Base-by-base conservation (phyloP, 2,888 invertebrate genomes). In the Dioctria linearis region DNA sequence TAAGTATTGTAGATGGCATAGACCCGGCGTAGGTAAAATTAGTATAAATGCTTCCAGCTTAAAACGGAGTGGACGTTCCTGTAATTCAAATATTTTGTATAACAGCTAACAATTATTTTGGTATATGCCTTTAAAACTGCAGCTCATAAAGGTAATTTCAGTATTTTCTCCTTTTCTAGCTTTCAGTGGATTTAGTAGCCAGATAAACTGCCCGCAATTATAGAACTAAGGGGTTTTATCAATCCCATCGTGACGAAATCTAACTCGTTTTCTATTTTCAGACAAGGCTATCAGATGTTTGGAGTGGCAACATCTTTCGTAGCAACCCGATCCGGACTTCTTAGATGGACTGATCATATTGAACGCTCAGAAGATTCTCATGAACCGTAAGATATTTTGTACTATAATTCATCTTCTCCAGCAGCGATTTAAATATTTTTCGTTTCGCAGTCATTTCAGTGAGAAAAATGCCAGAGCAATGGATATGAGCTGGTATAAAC, bases 401-500 rank as follows among this genome's bases (percentile, higher is more conserved):
- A 25, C 25, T 25, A 25, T 25, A 25, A 25, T 25, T 25, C 25
- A 25, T 25, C 25, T 25, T 25, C 25, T 25, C 25, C 2, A 25
- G 25, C 25, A 25, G 25, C 25, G 25, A 25, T 25, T 25, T 13
- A 67, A n/a, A 80, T 82, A 73, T 80, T 83, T 69, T 71, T 59
- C 65, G 78, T 83, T 87, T 51, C 25, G 25, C 89, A 96, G 96
- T 40, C 94, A 94, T 87, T 97, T 97, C 86, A 95, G 95, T 84
- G 95, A 95, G 85, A 92, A 91, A 81, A 94, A 96, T 86, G 92
- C 93, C 0, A 91, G 94, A 82, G 95, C 96, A 0, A 95, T 95
- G 90, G 97, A 97, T 86, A 94, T 95, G 81, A 92, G 95, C 51
- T 97, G 97, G 96, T 97, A 97, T 87, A 94, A 94, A 84, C 91